Evolutionary conservation across 2,797 vertebrate genomes (phyloP), one percentile per base, ranked within the genome.

Genomic region (Pangasius djambal): DNA sequence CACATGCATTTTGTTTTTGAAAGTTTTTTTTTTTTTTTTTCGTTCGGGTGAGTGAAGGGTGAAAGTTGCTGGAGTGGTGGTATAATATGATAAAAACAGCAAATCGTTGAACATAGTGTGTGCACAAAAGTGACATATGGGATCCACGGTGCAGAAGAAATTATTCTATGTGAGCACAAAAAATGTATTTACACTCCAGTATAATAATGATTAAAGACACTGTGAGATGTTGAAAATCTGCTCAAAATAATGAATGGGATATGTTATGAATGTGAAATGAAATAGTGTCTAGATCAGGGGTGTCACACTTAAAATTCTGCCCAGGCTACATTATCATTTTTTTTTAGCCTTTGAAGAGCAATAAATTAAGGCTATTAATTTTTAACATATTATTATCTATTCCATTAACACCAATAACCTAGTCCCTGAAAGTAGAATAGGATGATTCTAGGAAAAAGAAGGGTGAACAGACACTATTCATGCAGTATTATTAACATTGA

Each of bases 311-410:
- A 40, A 74, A 44, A 22, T 22, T 40, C 37, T 12, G 12, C 25
- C 22, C 72, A 48, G 22, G 40, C 10, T 25, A 75, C 22, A 28
- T 75, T 25, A 28, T 55, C 0, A 3, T 50, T 50, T 52, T 52
- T 70, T 74, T 40, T 44, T 8, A 74, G 37, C 3, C 3, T 74
- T 44, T 44, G 20, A 74, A 74, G 20, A 22, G 37, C 10, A 40
- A 44, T 74, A 44, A 74, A 44, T 74, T 44, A 44, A 44, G 37
- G 37, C 37, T 74, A 48, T 75, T 75, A 44, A 28, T 75, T 75
- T 48, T 75, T 44, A 48, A 75, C 40, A 75, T 48, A 75, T 75
- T 28, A 75, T 75, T 75, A 48, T 75, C 72, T 48, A 48, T 75
- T 75, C 72, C 40, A 75, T 75, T 75, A 75, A 75, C 40, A 75